Conservation (phyloP, 2,797 vertebrate genomes). For the Fistularia commersonii region DNA sequence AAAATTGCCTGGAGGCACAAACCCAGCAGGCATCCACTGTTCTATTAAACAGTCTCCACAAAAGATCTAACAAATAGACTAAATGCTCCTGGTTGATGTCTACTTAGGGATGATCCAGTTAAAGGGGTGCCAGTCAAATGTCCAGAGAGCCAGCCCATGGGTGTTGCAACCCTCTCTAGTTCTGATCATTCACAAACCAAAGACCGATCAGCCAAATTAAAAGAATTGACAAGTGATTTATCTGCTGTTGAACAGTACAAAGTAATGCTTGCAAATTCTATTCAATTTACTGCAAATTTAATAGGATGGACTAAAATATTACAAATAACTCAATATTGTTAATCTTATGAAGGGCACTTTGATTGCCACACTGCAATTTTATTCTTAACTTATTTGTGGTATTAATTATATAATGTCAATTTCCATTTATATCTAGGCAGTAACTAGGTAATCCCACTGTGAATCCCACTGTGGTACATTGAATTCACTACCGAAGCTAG, state of each 20-base stretch:
- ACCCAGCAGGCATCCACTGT: constrained; percentile 76
- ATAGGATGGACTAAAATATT: too few relatives aligned
- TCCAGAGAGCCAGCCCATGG: constrained; percentile 15
- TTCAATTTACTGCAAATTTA: too few relatives aligned
- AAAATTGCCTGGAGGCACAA: constrained; percentile 74
- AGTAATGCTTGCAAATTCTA: too few relatives aligned
- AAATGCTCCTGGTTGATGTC: constrained; percentile 67
- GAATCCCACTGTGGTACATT: not conserved
- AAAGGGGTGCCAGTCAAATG: constrained; percentile 45
- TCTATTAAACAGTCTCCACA: constrained; percentile 73
- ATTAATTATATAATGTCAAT: too few relatives aligned
- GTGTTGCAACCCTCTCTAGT: not conserved
- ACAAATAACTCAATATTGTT: too few relatives aligned
- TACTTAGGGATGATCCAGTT: constrained; percentile 60
- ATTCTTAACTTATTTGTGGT: too few relatives aligned
- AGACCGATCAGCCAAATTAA: not conserved
- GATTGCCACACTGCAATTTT: too few relatives aligned
- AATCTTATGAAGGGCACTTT: too few relatives aligned
- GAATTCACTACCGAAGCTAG: constrained; percentile 1
- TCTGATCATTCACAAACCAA: constrained; percentile 12
- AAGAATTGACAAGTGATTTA: too few relatives aligned
- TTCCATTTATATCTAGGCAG: too few relatives aligned
- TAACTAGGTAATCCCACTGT: too few relatives aligned
- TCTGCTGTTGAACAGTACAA: too few relatives aligned
- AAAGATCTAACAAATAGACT: constrained; percentile 72